Conservation (phyloP, 2,113 vertebrate genomes). For the Neolamprologus modestus region DNA sequence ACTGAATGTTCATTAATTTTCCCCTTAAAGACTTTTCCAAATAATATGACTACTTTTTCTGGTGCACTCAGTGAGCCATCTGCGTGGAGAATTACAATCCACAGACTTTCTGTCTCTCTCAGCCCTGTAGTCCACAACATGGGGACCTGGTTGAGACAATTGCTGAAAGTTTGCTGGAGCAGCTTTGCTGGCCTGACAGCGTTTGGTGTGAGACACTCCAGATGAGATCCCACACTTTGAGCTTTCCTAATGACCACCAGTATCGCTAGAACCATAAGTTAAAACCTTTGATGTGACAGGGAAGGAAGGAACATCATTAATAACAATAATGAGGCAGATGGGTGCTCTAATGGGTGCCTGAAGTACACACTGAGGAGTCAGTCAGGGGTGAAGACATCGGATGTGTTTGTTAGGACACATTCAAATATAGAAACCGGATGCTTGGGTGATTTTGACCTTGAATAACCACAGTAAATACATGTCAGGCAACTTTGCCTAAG, state of each 20-base stretch:
- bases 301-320: constrained; percentile 58
- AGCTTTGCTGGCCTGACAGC: constrained; percentile 32
- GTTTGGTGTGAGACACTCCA: constrained; percentile 62
- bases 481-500: neutral
- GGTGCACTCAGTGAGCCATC: constrained; percentile 8
- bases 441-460: constrained; percentile 36
- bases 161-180: constrained; percentile 47
- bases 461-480: constrained; percentile 25
- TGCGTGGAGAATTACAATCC: constrained; percentile 22
- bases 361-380: constrained; percentile 34
- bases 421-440: constrained; percentile 38
- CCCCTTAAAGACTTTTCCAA: constrained; percentile 38
- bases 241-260: constrained; percentile 49
- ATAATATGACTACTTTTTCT: constrained; percentile 42
- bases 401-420: constrained; percentile 1
- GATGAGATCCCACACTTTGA: constrained; percentile 60
- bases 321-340: constrained; percentile 65
- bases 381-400: constrained; percentile 22
- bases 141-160: constrained; percentile 33
- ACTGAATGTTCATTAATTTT: constrained; percentile 45
- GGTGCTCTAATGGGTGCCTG: constrained; percentile 43
- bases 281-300: constrained; percentile 59
- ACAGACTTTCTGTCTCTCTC: constrained; percentile 52
- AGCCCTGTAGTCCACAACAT: constrained; percentile 15
- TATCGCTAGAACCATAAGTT: constrained; percentile 41